These are phyloP conservation scores for Selenia dentaria DNA, from an alignment of 2,888 invertebrate genomes.

Conservation along the genomic window DNA sequence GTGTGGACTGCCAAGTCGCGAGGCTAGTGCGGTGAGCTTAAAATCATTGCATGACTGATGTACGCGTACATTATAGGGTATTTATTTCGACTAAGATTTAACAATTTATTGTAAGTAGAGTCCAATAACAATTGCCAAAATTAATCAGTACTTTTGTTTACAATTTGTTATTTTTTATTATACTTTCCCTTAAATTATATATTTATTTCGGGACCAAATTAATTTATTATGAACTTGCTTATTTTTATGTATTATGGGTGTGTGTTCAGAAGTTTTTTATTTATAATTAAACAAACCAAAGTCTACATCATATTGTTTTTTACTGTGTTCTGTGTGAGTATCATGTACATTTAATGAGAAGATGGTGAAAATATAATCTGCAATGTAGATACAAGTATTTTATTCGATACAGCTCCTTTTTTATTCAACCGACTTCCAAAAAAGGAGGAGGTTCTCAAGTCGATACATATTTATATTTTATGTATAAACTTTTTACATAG, in stretches of 20 bases:
- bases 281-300: slow-evolving; percentile 83
- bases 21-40: slow-evolving; percentile 55
- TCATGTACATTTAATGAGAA: slow-evolving; percentile 65
- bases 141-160: slow-evolving; percentile 79
- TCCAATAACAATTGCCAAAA: slow-evolving; percentile 81
- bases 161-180: slow-evolving; percentile 70
- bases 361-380: slow-evolving; percentile 67
- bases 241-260: slow-evolving; percentile 75
- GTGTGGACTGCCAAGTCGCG: slow-evolving; percentile 41
- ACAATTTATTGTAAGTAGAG: slow-evolving; percentile 72
- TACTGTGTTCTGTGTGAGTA: slow-evolving; percentile 64
- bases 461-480: no score
- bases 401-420: no score
- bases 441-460: no score
- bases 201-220: slow-evolving; percentile 85
- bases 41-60: slow-evolving; percentile 66
- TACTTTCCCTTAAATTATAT: slow-evolving; percentile 74
- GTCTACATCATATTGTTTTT: slow-evolving; percentile 78
- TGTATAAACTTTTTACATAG: no score
- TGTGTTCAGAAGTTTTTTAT: slow-evolving; percentile 80
- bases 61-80: slow-evolving; percentile 67
- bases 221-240: slow-evolving; percentile 80
- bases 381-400: slow-evolving; percentile 59
- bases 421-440: no score
- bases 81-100: slow-evolving; percentile 78